These are phyloP conservation scores for Scatophagus argus DNA, from an alignment of 2,113 vertebrate species.

Conservation along the genomic window DNA sequence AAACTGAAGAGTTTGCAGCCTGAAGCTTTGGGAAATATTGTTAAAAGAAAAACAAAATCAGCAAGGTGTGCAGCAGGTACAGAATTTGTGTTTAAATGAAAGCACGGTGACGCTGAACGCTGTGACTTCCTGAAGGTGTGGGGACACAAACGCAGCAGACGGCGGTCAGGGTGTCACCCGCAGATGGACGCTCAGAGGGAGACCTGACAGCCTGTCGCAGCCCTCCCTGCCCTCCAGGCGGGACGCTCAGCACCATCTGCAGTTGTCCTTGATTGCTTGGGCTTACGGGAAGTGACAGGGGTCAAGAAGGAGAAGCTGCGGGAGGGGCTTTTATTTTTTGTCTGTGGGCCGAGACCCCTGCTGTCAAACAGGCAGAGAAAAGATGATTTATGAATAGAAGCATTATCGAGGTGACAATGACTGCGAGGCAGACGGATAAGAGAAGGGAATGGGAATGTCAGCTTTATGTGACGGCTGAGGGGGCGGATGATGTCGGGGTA, in stretches of 20 bases:
- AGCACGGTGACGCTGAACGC: slow-evolving; percentile 1
- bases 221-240: slow-evolving; percentile 29
- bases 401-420: slow-evolving; percentile 53
- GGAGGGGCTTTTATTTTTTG: slow-evolving; percentile 41
- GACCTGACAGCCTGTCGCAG: slow-evolving; percentile 51
- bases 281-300: slow-evolving; percentile 34
- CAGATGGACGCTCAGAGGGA: slow-evolving; percentile 74
- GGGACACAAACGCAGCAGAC: neutral
- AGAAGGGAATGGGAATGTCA: slow-evolving; percentile 53
- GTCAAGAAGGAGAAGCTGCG: slow-evolving; percentile 55
- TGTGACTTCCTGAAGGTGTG: neutral
- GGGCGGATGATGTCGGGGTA: neutral
- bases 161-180: slow-evolving; percentile 54
- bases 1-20: neutral
- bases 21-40: neutral
- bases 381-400: slow-evolving; percentile 58
- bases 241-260: slow-evolving; percentile 60
- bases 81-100: neutral
- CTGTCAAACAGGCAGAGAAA: slow-evolving; percentile 50
- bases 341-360: slow-evolving; percentile 12
- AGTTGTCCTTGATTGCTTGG: slow-evolving; percentile 59
- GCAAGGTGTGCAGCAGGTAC: neutral
- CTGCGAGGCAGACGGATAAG: slow-evolving; percentile 28
- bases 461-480: slow-evolving; percentile 61
- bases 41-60: neutral